Evolutionary conservation across 1,140 invertebrate species (phyloP), one percentile per base, ranked within the genome.

Genomic region (Caenorhabditis latens): DNA sequence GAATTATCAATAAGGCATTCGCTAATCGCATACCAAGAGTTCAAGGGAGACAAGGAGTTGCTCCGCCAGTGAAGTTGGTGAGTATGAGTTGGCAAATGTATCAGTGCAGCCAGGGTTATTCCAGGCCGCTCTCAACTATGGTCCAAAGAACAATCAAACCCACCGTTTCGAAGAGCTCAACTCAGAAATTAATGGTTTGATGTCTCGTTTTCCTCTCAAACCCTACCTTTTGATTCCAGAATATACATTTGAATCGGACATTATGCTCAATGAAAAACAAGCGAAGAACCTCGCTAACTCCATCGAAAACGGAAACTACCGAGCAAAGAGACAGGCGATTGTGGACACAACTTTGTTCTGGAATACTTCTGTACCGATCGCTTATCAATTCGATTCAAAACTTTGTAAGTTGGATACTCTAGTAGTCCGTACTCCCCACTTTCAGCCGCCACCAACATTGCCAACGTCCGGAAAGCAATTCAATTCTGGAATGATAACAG

Each of bases 401-500:
- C 19, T 84, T 21, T 63, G 84, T 84, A 24, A 67, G 84, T 84
- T 58, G 4, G 21, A 42, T 58, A 53, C 50, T 53, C 16, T 53
- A 9, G 57, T 58, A 58, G 16, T 83, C 14, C 6, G 16, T 6
- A 55, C 55, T 32, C 8, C 11, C 40, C 8, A 21, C 16, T 58
- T 58, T 42, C 11, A 65, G 84, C 57, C 43, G 40, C 57, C 1
- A 46, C 16, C 6, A 84, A 84, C 46, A 58, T 84, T 13, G 55
- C 84, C n/a, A 58, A 63, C 40, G 84, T 84, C 24, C 32, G 61
- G 11, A 63, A 58, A 40, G 84, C 84, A 6, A 63, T 84, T 21
- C 13, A 61, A n/a, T 84, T 46, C 32, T 84, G 84, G 84, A 58
- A 84, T 40, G 61, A 58, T 19, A 84, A 84, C 43, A 85, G 43